Evolutionary conservation across 2,113 vertebrate genomes (phyloP), one percentile per base, ranked within the genome.

Genomic region (Paramisgurnus dabryanus): DNA sequence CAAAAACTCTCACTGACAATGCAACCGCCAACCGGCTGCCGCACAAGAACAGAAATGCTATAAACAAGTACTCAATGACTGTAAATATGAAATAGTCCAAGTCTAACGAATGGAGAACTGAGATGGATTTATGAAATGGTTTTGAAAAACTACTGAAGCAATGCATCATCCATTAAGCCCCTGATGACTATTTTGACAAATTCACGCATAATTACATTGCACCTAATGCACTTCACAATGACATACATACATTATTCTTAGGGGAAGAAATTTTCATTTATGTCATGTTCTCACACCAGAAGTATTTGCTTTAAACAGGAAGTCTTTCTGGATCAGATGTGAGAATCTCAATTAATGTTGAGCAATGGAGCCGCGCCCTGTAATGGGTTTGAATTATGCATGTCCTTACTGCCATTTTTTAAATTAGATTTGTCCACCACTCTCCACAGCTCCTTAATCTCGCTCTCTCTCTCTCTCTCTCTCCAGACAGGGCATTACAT

Each of bases 311-410:
- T 80, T 80, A 72, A 63, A 75, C 7, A 75, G 57, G 58, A 75
- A 49, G 7, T 49, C 41, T 75, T 64, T 75, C 43, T 75, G 72
- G 43, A 39, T 71, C 76, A 84, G 67, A 78, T 78, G 53, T 78
- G 68, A 78, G 73, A 63, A 55, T 78, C 74, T 81, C 79, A 68
- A 70, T 74, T 78, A 76, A 67, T 3, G 5, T 65, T 45, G 73
- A 68, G 77, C 67, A 83, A 79, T 75, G 61, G 34, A 49, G 50
- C 78, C 41, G 66, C 49, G 58, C 67, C 63, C 43, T 73, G 61
- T 81, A 79, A 78, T 82, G 70, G 45, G 61, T 67, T 68, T 75
- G 77, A 84, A 84, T 78, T 75, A 84, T 70, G 58, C 64, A 81
- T 74, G 55, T 82, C 47, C 47, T 71, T 77, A 67, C 71, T 81